Percentiles rank a stretch among this genome's conserved stretches.
These are phyloP conservation scores for Lottia gigantea DNA, from an alignment of 2,888 invertebrate species.

Conservation along the genomic window DNA sequence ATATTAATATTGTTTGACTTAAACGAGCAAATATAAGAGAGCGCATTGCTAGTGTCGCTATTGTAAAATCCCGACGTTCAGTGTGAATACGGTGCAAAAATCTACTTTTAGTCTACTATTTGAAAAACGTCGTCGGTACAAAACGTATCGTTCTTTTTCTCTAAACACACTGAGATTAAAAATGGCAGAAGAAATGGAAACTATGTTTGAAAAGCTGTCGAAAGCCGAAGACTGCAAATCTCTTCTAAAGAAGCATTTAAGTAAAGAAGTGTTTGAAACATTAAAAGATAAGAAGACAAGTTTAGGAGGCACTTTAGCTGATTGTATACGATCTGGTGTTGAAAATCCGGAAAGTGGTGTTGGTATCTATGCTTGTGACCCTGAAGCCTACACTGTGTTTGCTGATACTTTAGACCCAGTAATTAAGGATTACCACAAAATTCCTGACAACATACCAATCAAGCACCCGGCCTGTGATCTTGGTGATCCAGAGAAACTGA, in stretches of 20 bases:
- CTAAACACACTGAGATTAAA: background rate
- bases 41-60: background rate
- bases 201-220: slow-evolving; percentile 29
- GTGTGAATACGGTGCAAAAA: too few species aligned
- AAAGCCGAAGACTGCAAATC: slow-evolving; percentile 36
- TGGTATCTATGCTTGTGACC: slow-evolving; percentile 96
- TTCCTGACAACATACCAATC: slow-evolving; percentile 25
- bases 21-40: background rate
- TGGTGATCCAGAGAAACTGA: slow-evolving; percentile 85
- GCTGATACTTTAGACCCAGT: slow-evolving; percentile 95
- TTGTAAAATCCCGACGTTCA: too few species aligned
- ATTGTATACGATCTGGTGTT: slow-evolving; percentile 77
- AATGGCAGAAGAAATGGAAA: slow-evolving; percentile 30
- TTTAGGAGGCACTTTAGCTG: slow-evolving; percentile 51
- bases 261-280: slow-evolving; percentile 41
- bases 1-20: background rate
- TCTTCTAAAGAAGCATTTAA: slow-evolving; percentile 79
- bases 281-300: slow-evolving; percentile 46
- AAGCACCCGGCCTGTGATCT: slow-evolving; percentile 79
- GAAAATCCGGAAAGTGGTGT: slow-evolving; percentile 45
- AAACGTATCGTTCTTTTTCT: too few species aligned
- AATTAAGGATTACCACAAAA: slow-evolving; percentile 74
- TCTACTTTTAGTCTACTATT: too few species aligned
- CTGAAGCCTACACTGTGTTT: slow-evolving; percentile 93
- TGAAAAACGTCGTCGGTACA: too few species aligned